Evolutionary conservation across 2,888 invertebrate species (phyloP), one percentile per base, ranked within the genome.

Genomic region (Tromatobia lineatoria): DNA sequence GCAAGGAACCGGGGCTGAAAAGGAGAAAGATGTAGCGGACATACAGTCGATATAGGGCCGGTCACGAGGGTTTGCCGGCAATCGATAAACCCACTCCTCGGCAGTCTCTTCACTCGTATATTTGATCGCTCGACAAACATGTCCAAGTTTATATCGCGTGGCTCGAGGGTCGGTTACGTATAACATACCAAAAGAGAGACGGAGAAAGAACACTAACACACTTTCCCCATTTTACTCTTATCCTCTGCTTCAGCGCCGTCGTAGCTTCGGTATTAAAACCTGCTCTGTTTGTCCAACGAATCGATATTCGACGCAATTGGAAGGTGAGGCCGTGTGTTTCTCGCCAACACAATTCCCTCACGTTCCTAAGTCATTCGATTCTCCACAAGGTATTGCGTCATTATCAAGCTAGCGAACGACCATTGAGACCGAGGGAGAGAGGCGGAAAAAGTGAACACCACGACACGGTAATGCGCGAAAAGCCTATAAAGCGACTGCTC

Each of bases 121-220:
- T 92, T 93, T 92, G 92, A 93, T 93, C 92, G 92, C 91, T 93
- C 90, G 92, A 90, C 93, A 93, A 93, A 93, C 93, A 93, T 91
- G 92, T 91, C 91, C 89, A 90, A 93, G 92, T 93, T 91, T 91
- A 82, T 79, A 92, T 92, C 90, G 90, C 90, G 88, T 87, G 90
- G 89, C 85, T 84, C 81, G 70, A 75, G 45, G 61, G 73, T 20
- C 25, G 57, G 70, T 64, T 78, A 61, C 34, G 67, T 42, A 18
- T 66, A 70, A 50, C 73, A 61, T 50, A 67, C 42, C 57, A n/a
- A n/a, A 18, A 38, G 38, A 3, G 20, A 18, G 18, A 57, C 23
- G 23, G 52, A 29, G 15, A 29, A 15, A 23, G 15, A 85, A 80
- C 87, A 75, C 86, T 86, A 86, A 84, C 87, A 87, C 86, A 89